These are phyloP conservation scores for Eupithecia inturbata DNA, from an alignment of 2,888 invertebrate species.

Conservation along the genomic window DNA sequence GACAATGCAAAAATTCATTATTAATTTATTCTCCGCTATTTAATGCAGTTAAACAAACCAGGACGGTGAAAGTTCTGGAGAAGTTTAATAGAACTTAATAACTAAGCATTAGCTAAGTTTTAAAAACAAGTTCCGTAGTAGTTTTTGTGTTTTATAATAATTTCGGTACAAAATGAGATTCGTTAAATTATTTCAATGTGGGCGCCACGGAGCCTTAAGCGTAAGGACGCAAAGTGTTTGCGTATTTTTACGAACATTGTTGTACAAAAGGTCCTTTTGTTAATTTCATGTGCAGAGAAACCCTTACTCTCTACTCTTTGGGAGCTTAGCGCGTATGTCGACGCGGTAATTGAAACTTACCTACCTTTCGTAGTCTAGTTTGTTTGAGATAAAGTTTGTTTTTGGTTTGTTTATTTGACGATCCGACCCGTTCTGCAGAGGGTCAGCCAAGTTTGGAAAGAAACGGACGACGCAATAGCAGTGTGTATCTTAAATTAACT, in stretches of 20 bases:
- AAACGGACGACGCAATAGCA: neutral
- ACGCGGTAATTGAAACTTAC: constrained; percentile 10
- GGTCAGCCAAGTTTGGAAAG: neutral
- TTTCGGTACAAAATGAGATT: neutral
- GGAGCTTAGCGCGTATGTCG: constrained; percentile 1
- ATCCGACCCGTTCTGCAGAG: neutral
- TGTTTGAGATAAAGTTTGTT: neutral
- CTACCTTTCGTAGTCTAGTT: neutral
- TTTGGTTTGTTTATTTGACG: neutral
- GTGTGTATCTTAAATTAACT: neutral
- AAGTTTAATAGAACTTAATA: neutral
- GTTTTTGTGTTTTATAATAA: neutral
- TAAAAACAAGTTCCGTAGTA: neutral
- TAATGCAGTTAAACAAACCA: neutral
- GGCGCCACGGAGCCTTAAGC: constrained; percentile 15
- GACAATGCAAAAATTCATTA: neutral
- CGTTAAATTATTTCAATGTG: constrained; percentile 1
- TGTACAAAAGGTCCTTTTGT: constrained; percentile 37
- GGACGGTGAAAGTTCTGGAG: neutral
- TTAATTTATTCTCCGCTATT: neutral
- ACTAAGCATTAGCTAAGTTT: neutral
- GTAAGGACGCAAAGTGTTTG: constrained; percentile 37
- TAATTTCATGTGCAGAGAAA: constrained; percentile 31
- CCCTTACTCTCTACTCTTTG: constrained; percentile 1
- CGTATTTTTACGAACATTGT: constrained; percentile 38